Base-by-base conservation (phyloP, 1,140 invertebrate species). In the Himalopsyche phryganea region DNA sequence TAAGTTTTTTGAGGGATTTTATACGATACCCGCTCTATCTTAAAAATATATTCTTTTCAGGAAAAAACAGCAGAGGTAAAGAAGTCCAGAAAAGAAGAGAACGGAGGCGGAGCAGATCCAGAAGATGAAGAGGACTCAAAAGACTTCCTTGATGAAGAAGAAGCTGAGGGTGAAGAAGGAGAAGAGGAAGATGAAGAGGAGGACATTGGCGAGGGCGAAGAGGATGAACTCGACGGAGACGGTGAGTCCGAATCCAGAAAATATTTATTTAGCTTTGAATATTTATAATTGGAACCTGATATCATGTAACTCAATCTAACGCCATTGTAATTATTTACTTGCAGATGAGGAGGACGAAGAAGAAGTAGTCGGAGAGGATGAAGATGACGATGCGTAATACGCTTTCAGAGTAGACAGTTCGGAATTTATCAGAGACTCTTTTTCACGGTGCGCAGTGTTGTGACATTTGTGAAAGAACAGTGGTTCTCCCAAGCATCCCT, bases 61-160 rank as follows among this genome's bases (percentile, higher is more conserved):
- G 86, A 88, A 50, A 88, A 88, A 76, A 79, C 75, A 50, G 85
- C 87, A 15, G 86, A 88, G 40, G 81, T 82, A 41, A 89, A 89
- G 78, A 89, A 88, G 78, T 81, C 83, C 68, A 87, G 86, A 76
- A 89, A 88, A 71, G 86, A 88, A 67, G 85, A 88, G 66, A 87
- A 88, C 66, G 85, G 86, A 14, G 83, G 80, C 19, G 80, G 80
- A 2, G 81, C 81, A 9, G 77, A 82, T 10, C 79, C 81, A 14
- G 77, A 80, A 56, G 76, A 71, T 48, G 71, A 68, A 7, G 76
- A 76, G 42, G 75, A 69, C 3, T 81, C 77, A 32, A 72, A 73
- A 6, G 78, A 81, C 11, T 80, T 82, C 44, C 81, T 82, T 20
- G 81, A 83, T 45, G 79, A 81, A 64, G 80, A 75, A 40, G 71